Percentiles rank a stretch among this genome's conserved stretches.
These are phyloP conservation scores for Macaca fascicularis DNA, from an alignment of 2,113 vertebrate genomes.

Conservation along the genomic window DNA sequence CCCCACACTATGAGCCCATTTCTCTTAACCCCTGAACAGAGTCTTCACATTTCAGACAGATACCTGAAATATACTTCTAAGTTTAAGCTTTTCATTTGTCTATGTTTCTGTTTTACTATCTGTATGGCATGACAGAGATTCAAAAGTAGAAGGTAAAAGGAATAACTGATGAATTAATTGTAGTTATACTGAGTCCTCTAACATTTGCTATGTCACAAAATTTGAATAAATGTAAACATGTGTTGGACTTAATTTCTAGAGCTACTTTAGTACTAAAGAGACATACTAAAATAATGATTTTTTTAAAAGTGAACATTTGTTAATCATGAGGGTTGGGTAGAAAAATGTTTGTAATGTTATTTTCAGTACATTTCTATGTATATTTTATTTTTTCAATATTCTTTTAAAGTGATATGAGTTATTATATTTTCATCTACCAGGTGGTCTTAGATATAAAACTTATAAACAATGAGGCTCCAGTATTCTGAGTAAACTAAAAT, in stretches of 20 bases:
- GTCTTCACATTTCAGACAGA: background rate
- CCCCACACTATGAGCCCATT: background rate
- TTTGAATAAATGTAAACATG: conserved; percentile 8
- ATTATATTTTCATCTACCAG: background rate
- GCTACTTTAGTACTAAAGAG: background rate
- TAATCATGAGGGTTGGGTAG: background rate
- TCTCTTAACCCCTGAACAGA: background rate
- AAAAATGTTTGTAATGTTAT: conserved; percentile 8
- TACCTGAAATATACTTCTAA: background rate
- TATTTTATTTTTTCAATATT: background rate
- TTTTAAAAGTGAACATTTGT: background rate
- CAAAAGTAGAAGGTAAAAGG: conserved; percentile 6
- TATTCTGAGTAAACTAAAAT: conserved; percentile 32
- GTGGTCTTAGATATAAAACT: background rate
- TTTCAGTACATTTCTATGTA: background rate
- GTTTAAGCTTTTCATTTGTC: conserved; percentile 8
- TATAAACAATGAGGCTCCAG: background rate
- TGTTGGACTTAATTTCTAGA: conserved; percentile 17
- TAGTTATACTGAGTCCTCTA: background rate
- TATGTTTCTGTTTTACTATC: background rate
- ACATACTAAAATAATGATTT: no score
- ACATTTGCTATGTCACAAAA: conserved; percentile 7
- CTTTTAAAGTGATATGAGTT: conserved; percentile 19
- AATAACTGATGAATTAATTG: conserved; percentile 1
- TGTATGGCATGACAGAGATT: background rate